Conservation (phyloP, 2,888 invertebrate species). For the Callosobruchus maculatus region DNA sequence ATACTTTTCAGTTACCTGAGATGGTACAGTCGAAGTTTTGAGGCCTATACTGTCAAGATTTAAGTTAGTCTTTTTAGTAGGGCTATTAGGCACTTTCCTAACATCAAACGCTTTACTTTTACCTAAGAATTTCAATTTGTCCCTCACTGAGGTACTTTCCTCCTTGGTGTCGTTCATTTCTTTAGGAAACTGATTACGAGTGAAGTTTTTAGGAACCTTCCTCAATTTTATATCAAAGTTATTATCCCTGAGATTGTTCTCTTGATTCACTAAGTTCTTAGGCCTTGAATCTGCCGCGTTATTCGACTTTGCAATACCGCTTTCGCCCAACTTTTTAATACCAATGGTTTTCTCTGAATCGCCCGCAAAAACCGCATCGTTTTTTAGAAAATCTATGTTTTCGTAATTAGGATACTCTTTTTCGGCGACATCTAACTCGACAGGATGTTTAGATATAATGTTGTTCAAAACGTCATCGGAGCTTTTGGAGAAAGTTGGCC, state of each 20-base stretch:
- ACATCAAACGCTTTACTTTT: slow-evolving; percentile 30
- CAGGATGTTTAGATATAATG: background rate
- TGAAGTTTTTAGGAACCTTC: slow-evolving; percentile 47
- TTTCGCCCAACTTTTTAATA: slow-evolving; percentile 26
- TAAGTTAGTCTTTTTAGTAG: slow-evolving; percentile 31
- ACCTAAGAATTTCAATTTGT: slow-evolving; percentile 21
- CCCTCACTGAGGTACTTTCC: slow-evolving; percentile 9
- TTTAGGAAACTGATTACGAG: slow-evolving; percentile 40
- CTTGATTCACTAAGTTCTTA: slow-evolving; percentile 2
- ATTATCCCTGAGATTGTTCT: slow-evolving; percentile 32
- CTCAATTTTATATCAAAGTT: slow-evolving; percentile 34
- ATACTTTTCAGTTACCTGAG: slow-evolving; percentile 41
- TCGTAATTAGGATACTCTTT: slow-evolving; percentile 39
- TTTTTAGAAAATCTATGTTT: slow-evolving; percentile 42
- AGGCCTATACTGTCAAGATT: slow-evolving; percentile 37
- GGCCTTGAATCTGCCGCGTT: slow-evolving; percentile 6
- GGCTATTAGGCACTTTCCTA: slow-evolving; percentile 7
- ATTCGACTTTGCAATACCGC: slow-evolving; percentile 12
- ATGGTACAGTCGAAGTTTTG: slow-evolving; percentile 28
- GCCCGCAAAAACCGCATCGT: slow-evolving; percentile 36
- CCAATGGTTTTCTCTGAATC: slow-evolving; percentile 28
- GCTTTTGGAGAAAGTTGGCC: slow-evolving; percentile 30
- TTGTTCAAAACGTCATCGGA: slow-evolving; percentile 29
- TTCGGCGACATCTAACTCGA: slow-evolving; percentile 1
- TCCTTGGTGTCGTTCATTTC: slow-evolving; percentile 25